A percentile compares a stretch with the other conserved stretches of the same genome.
phyloP scores from a whole-genome alignment of 53 echinoderm and acorn worm species.

The Pentamera pediparva region DNA sequence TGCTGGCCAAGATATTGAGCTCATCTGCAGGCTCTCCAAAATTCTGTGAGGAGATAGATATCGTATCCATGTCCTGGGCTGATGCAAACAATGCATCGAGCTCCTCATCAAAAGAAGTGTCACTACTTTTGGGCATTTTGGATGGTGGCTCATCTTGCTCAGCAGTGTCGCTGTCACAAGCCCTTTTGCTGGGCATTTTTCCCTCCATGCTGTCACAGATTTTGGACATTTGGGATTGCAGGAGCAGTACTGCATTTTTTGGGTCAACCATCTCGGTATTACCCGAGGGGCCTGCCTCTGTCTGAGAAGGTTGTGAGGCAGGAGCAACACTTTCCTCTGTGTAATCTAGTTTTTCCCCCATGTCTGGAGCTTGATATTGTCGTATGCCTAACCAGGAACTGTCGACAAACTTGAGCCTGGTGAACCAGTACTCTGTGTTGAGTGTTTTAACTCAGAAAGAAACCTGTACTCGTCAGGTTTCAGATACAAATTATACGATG shows the following conservation, averaged over 20 bases:
- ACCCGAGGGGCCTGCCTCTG: not conserved
- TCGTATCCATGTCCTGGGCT: not conserved
- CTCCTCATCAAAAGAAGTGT: not conserved
- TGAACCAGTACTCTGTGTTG: no score
- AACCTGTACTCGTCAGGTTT: not conserved
- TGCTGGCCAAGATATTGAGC: no score
- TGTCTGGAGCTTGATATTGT: not conserved
- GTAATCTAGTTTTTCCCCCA: conserved; percentile 15
- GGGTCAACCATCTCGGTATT: not conserved
- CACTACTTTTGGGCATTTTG: not conserved
- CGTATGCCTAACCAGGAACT: no score
- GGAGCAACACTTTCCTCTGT: conserved; percentile 15
- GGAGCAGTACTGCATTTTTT: not conserved
- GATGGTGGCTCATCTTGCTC: not conserved
- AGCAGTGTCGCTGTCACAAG: not conserved
- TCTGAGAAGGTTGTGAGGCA: not conserved
- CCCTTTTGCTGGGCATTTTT: not conserved
- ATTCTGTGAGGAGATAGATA: not conserved
- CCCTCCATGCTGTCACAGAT: not conserved
- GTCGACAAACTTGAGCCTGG: no score
- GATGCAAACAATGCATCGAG: not conserved
- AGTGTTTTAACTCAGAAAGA: not conserved
- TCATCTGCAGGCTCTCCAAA: not conserved
- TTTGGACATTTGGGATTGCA: conserved; percentile 8
- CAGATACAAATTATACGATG: no score